Conservation (phyloP, 2,113 vertebrate species). For the Fregata magnificens region DNA sequence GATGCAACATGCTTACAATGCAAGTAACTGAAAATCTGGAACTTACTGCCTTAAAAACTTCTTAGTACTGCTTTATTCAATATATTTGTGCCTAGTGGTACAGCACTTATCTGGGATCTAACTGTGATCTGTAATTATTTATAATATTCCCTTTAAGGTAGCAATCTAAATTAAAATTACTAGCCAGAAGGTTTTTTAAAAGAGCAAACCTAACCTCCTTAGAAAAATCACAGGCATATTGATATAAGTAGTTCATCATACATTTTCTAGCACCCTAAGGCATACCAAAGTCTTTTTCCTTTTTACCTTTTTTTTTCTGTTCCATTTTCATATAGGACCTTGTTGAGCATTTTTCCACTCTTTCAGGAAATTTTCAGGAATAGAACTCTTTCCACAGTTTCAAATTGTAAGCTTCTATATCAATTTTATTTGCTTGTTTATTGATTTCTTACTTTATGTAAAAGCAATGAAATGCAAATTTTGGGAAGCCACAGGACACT, state of each 20-base stretch:
- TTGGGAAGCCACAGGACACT: neutral
- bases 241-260: slow-evolving; percentile 35
- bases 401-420: neutral
- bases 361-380: neutral
- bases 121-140: slow-evolving; percentile 61
- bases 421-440: neutral
- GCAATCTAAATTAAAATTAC: slow-evolving; percentile 58
- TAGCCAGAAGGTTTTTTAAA: slow-evolving; percentile 46
- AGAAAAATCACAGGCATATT: slow-evolving; percentile 42
- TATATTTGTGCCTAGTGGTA: slow-evolving; percentile 25
- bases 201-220: neutral
- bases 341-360: neutral
- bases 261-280: neutral
- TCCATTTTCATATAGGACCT: neutral
- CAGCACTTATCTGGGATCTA: slow-evolving; percentile 31
- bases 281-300: neutral
- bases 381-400: neutral
- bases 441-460: neutral
- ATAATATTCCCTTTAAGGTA: slow-evolving; percentile 58
- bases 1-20: neutral
- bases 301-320: neutral
- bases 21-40: neutral
- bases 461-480: neutral
- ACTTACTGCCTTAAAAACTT: neutral
- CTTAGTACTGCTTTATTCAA: neutral